Evolutionary conservation across 2,797 vertebrate species (phyloP), one percentile per base, ranked within the genome.

Genomic region (Pitangus sulphuratus): DNA sequence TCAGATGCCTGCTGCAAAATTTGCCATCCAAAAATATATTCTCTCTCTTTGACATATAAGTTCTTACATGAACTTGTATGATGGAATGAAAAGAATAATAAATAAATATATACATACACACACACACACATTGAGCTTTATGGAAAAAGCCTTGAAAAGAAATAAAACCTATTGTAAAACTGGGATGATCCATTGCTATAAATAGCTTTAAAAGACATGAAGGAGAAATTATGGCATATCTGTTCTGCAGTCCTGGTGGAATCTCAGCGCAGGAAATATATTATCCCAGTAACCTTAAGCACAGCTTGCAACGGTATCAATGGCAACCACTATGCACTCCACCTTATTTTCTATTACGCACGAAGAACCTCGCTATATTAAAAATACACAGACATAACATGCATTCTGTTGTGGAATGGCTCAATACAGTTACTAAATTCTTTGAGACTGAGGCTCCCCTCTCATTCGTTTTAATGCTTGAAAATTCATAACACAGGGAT

Each of bases 281-380:
- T 84, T 95, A 95, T 80, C 84, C 81, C 48, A 57, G 79, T 85
- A 96, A 94, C 81, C 92, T 93, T 84, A 93, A 86, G 89, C 57
- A 87, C 47, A 71, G 79, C 91, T 87, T 87, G 54, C 26, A 60
- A 51, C 11, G 45, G 75, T 76, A 87, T 89, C 89, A 86, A 92
- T 51, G 90, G 88, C 78, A 95, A 92, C 91, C 82, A 71, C 70
- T 74, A 33, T 84, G 87, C 54, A 82, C 89, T 90, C 89, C 80
- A 91, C 80, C 90, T 96, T 79, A 66, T 54, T 95, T 96, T 88
- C 87, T 91, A 90, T 74, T 90, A 77, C 45, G 26, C 61, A 79
- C 28, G 66, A 93, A 96, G 74, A 95, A 65, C 76, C 92, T 84
- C 19, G 68, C 42, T 94, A 25, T 68, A 89, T 92, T 91, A 92